Percentiles rank a stretch among this genome's conserved stretches.
phyloP scores from a whole-genome alignment of 2,113 vertebrate species.

The Pagrus major region DNA sequence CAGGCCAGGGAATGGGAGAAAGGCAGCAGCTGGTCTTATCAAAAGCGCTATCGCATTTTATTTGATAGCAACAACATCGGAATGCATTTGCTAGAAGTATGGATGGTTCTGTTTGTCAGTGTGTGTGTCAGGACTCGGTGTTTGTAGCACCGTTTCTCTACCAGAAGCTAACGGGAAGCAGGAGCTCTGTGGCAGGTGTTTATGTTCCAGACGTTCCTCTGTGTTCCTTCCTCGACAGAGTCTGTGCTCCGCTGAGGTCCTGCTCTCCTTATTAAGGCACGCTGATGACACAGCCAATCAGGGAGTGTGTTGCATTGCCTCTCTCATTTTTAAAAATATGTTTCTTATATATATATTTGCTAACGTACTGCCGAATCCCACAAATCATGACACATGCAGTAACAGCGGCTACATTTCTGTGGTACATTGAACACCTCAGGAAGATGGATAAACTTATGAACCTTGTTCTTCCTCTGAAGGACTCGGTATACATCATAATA shows the following conservation, averaged over 20 bases:
- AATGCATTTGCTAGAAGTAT: not conserved
- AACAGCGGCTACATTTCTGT: not conserved
- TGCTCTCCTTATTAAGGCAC: conserved; percentile 86
- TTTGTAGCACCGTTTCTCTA: conserved; percentile 37
- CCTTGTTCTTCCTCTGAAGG: conserved; percentile 12
- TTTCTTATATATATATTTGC: not conserved
- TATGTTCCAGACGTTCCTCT: conserved; percentile 76
- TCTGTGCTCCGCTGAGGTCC: conserved; percentile 48
- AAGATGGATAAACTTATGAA: not conserved
- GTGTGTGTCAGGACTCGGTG: not conserved
- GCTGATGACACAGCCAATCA: conserved; percentile 45
- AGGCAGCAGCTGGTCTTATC: not conserved
- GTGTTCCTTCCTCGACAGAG: conserved; percentile 47
- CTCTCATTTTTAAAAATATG: not conserved
- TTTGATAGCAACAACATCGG: not conserved
- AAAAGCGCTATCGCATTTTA: not conserved
- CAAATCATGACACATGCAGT: not conserved
- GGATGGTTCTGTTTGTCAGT: not conserved
- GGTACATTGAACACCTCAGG: not conserved
- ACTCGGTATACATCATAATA: not conserved
- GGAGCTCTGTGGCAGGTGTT: conserved; percentile 78
- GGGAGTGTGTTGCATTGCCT: conserved; percentile 19
- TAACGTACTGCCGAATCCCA: not conserved
- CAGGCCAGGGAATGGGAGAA: not conserved
- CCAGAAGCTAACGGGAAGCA: conserved; percentile 72